A percentile compares a stretch with the other conserved stretches of the same genome.
phyloP scores from a whole-genome alignment of 2,797 vertebrate genomes.

The Calcarius lapponicus region DNA sequence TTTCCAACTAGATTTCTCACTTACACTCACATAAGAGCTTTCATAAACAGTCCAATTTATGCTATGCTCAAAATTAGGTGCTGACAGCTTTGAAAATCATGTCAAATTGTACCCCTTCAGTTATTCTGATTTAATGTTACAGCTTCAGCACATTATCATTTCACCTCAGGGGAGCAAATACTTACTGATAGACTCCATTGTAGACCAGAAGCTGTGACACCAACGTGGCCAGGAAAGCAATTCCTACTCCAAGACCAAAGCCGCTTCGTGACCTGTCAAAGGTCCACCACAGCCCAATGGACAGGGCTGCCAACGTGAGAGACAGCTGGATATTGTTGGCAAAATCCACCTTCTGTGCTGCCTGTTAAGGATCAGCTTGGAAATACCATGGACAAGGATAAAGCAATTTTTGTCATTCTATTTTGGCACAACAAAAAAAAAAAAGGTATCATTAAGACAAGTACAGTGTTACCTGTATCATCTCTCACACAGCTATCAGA shows the following conservation, averaged over 20 bases:
- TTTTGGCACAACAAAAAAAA: not conserved
- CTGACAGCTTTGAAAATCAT: not conserved
- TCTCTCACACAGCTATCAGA: not conserved
- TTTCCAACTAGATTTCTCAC: not conserved
- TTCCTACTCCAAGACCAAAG: constrained; percentile 89
- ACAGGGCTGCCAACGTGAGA: constrained; percentile 91
- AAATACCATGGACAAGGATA: not conserved
- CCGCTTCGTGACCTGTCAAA: constrained; percentile 94
- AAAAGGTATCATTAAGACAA: not conserved
- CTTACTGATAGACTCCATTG: constrained; percentile 95
- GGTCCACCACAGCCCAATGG: constrained; percentile 95
- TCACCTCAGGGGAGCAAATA: constrained; percentile 14
- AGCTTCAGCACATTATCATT: not conserved
- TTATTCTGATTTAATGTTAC: not conserved
- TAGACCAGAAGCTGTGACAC: constrained; percentile 93
- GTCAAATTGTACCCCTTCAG: not conserved
- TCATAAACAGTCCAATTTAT: not conserved
- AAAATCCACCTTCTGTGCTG: constrained; percentile 93
- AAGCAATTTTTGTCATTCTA: not conserved
- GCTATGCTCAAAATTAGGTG: not conserved
- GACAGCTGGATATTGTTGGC: constrained; percentile 95
- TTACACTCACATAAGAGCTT: not conserved
- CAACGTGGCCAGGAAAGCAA: constrained; percentile 89
- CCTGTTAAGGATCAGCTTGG: constrained; percentile 78
- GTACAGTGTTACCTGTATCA: not conserved